Evolutionary conservation across 2,797 vertebrate genomes (phyloP).

Genomic region (Poliocrania exsul): DNA sequence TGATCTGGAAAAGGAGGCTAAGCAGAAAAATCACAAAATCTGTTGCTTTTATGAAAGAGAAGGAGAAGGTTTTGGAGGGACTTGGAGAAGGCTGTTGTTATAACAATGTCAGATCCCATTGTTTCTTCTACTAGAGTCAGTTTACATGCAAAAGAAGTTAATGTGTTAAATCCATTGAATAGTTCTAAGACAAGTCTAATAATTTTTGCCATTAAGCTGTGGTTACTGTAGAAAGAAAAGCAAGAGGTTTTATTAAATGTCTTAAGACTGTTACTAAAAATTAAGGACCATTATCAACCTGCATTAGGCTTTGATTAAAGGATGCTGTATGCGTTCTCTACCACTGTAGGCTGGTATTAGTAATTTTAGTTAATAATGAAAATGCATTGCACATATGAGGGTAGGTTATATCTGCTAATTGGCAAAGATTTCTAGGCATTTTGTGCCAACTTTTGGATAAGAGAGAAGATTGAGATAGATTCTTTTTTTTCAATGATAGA

Average conservation of each 20-base stretch:
- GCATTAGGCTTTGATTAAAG: not conserved
- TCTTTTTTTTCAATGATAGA: not conserved
- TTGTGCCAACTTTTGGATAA: not conserved
- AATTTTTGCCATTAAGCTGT: not conserved
- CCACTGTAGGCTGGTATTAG: not conserved
- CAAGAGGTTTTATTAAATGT: not conserved
- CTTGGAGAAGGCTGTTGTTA: not conserved
- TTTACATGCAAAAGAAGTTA: not conserved
- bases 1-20: not conserved
- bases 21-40: not conserved
- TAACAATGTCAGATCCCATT: not conserved
- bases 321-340: not conserved
- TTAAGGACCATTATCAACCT: not conserved
- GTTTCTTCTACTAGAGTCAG: not conserved
- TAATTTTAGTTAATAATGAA: not conserved
- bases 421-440: not conserved
- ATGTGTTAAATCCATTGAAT: not conserved
- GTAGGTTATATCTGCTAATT: not conserved
- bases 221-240: not conserved
- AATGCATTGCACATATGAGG: not conserved
- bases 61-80: not conserved
- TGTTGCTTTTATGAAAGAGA: not conserved
- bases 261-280: not conserved
- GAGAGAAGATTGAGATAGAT: not conserved
- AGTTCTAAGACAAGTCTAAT: not conserved